Evolutionary conservation across 2,888 invertebrate genomes (phyloP).

Genomic region (Boloria selene): DNA sequence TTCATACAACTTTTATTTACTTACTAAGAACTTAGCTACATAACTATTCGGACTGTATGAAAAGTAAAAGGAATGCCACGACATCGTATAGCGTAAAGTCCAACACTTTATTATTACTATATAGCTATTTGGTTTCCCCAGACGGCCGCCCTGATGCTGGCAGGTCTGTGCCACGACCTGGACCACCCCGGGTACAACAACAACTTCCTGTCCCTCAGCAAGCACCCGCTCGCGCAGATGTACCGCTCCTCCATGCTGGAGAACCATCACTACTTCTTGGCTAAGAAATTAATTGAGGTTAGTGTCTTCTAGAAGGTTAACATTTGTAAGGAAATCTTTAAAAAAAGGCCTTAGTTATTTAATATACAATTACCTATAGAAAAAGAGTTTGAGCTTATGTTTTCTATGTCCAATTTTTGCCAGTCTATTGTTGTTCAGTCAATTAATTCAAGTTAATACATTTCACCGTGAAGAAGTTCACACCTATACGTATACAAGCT

Average conservation of each 20-base stretch:
- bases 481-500: background rate
- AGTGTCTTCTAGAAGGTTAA: conserved; percentile 22
- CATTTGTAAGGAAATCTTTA: background rate
- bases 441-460: too few species aligned
- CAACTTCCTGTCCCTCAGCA: conserved; percentile 80
- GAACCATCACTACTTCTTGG: conserved; percentile 82
- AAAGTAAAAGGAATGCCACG: background rate
- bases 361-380: too few species aligned
- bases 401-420: too few species aligned
- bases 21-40: too few species aligned
- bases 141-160: conserved; percentile 80
- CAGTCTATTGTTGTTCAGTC: background rate
- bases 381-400: background rate
- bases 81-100: too few species aligned
- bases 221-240: conserved; percentile 78
- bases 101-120: background rate
- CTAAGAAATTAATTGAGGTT: conserved; percentile 82
- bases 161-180: conserved; percentile 83
- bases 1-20: too few species aligned
- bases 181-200: conserved; percentile 85
- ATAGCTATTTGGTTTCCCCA: conserved; percentile 43
- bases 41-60: background rate
- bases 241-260: conserved; percentile 83
- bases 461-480: too few species aligned
- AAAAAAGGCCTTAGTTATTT: background rate